Evolutionary conservation across 2,113 vertebrate species (phyloP).

Genomic region (Corythaixoides concolor): DNA sequence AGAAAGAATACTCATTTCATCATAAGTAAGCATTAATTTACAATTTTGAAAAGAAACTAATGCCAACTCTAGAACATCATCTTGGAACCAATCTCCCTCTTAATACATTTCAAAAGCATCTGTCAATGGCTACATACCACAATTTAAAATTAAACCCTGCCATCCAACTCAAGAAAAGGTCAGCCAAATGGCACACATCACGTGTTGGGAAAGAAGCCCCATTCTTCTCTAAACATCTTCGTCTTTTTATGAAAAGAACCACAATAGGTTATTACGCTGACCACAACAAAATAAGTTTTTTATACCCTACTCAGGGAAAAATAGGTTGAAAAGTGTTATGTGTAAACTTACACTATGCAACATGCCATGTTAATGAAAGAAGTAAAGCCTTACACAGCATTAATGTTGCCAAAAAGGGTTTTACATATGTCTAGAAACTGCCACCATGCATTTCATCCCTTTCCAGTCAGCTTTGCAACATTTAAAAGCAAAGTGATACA

Average conservation of each 20-base stretch:
- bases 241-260: not conserved
- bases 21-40: constrained; percentile 40
- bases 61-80: constrained; percentile 36
- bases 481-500: not conserved
- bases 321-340: not conserved
- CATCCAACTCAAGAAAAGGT: constrained; percentile 30
- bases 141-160: constrained; percentile 55
- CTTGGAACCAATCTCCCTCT: constrained; percentile 37
- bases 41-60: constrained; percentile 40
- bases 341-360: not conserved
- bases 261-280: not conserved
- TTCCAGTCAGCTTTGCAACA: not conserved
- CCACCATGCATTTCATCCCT: not conserved
- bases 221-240: not conserved
- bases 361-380: not conserved
- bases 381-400: not conserved
- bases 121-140: constrained; percentile 44
- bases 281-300: constrained; percentile 3
- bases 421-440: not conserved
- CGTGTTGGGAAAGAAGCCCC: constrained; percentile 7
- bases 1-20: constrained; percentile 36
- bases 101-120: constrained; percentile 60
- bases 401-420: not conserved
- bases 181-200: constrained; percentile 56
- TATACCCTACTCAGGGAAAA: not conserved